Evolutionary conservation across 2,113 vertebrate genomes (phyloP), one percentile per base, ranked within the genome.

Genomic region (Centropus unirufus): DNA sequence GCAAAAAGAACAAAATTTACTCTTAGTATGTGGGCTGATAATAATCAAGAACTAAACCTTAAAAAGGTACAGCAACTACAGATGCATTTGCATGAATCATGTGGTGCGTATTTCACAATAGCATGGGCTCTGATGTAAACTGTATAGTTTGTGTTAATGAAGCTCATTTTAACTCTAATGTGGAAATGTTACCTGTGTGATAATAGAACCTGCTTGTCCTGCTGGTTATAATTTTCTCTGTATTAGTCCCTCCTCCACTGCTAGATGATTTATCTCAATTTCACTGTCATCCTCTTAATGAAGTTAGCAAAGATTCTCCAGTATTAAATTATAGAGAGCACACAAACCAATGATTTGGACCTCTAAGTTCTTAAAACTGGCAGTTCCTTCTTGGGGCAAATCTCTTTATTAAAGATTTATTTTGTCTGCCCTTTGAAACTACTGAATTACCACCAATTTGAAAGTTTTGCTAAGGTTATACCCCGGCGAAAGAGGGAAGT

Each of bases 391-490:
- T 92, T 58, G 63, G 85, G 89, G 46, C 15, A 96, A 95, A 92
- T 15, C 59, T 92, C 85, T 95, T 96, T 96, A 91, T 73, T 86
- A 92, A 92, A 86, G 90, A 96, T 96, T 96, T 95, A 90, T 96
- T 93, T 92, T 8, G 12, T 88, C 88, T 95, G 87, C 68, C 90
- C 81, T 89, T 92, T 96, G 57, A 92, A 92, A 94, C 51, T 36
- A 90, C 57, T 78, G 83, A 91, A 93, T 93, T 91, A 89, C 21
- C 46, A 81, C 94, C 72, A 92, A 51, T 91, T 82, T 95, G 66
- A 66, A 95, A 92, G 61, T 91, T 96, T 95, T 96, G 74, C 78
- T 92, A 86, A 95, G 61, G 88, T 92, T 86, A 91, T 78, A 90
- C 40, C 23, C 52, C 63, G 34, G 64, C 18, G 91, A 90, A 89